Evolutionary conservation across 2,888 invertebrate genomes (phyloP), one percentile per base, ranked within the genome.

Genomic region (Pyrochroa serraticornis): DNA sequence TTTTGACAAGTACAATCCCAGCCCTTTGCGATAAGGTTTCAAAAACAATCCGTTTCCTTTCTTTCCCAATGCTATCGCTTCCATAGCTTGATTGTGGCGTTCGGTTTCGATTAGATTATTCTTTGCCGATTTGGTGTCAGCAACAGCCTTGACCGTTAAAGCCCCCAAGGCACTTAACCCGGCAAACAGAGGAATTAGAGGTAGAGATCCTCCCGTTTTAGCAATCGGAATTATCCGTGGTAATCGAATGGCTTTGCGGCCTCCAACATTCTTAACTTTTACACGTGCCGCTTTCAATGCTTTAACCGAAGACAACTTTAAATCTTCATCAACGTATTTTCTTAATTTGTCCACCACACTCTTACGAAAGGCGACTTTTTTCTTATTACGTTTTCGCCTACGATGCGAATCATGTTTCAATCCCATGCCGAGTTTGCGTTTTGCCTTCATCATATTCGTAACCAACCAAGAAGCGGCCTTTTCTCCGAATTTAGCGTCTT

Each of bases 31-130:
- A 44, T 74, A 67, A 46, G 71, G 70, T 60, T 71, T 71, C 7
- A 75, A 55, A 62, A 64, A 69, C 14, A 75, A 36, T 5, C 75
- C 75, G 59, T 43, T 50, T 12, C 42, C 42, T 8, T 12, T 6
- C 9, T 71, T 73, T 9, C 61, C 61, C 9, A 77, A 51, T 7
- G 73, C 73, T 14, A 76, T 63, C n/a, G 74, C 70, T 68, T 78
- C 77, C 73, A 77, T 76, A n/a, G 64, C 60, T 66, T 67, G 51
- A 62, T 78, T 78, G 61, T 77, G 77, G 6, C 75, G 68, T 51
- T 69, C 54, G 42, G 56, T 64, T 63, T 79, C 75, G 33, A 65
- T 44, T 37, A 75, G 55, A 56, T 69, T 61, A 60, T 71, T 64
- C 64, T 68, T 66, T 9, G 75, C 76, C 37, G 57, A 52, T 61